Evolutionary conservation across 2,113 vertebrate genomes (phyloP), one percentile per base, ranked within the genome.

Genomic region (Tragelaphus buxtoni): DNA sequence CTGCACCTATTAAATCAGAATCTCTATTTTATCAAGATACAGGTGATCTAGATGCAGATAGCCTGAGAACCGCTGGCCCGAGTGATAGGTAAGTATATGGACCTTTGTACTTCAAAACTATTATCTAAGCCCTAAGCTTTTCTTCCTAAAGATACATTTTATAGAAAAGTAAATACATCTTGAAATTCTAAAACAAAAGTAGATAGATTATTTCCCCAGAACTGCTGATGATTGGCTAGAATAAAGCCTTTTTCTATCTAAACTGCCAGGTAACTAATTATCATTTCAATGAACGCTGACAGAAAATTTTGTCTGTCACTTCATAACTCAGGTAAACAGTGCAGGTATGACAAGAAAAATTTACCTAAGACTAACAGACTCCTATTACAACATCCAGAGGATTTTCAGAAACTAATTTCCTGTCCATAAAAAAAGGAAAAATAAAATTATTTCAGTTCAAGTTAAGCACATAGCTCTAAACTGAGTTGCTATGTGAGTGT

Each of bases 351-450:
- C 92, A 97, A 94, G 95, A 95, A 96, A 96, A 96, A 91, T 86
- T 91, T 96, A 95, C 95, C 69, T 81, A 97, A 93, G 83, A 96
- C 91, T 89, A 93, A 90, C 80, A 93, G 91, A 95, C 55, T 96
- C 82, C 17, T 18, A 93, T 89, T 87, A 93, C 35, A 93, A 76
- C 69, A 91, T 82, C 85, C 22, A 87, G 81, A 88, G 88, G 77
- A 90, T 82, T 97, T 94, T 12, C 63, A 26, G 95, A 96, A 97
- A 96, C 88, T 91, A 95, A 97, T 97, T 97, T 98, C 94, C 96
- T 95, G 69, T 69, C 90, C 77, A 89, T 88, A 88, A 94, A 76
- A 96, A 87, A 81, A 94, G 32, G 30, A 85, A 96, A 98, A 95
- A 77, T 60, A 91, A 90, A 96, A 94, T 92, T 92, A 94, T 93